phyloP scores from a whole-genome alignment of 2,797 vertebrate genomes.

The Zalophus californianus region DNA sequence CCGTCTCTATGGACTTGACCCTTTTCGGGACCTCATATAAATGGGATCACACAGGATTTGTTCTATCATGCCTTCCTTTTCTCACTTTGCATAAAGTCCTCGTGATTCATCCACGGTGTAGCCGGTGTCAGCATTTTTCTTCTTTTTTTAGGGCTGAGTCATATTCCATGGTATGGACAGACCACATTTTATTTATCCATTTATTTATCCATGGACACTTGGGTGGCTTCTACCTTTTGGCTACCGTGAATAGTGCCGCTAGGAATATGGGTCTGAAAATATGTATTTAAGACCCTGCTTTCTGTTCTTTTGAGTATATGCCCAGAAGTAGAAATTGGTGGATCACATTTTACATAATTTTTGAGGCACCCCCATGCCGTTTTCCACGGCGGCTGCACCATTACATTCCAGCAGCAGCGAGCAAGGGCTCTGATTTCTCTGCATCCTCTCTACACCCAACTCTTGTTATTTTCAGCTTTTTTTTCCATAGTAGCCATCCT shows the following conservation, averaged over 20 bases:
- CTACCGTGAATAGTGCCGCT: no score
- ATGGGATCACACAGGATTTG: rapidly evolving
- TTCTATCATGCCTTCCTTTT: no score
- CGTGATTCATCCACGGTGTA: rapidly evolving
- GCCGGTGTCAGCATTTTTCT: background rate
- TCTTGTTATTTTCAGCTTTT: background rate
- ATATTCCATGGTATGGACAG: rapidly evolving
- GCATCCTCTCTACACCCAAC: background rate
- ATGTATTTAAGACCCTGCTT: background rate
- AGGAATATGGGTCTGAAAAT: rapidly evolving
- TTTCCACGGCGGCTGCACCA: background rate
- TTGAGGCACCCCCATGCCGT: rapidly evolving
- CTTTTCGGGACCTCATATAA: rapidly evolving
- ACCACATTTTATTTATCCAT: rapidly evolving
- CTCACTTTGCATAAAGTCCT: background rate
- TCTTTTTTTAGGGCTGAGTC: background rate
- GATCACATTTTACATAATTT: background rate
- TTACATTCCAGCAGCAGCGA: rapidly evolving
- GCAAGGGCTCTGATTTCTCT: background rate
- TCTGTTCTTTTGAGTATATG: background rate
- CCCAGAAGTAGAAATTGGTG: background rate
- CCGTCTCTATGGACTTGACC: background rate
- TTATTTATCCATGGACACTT: rapidly evolving
- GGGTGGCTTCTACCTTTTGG: background rate
- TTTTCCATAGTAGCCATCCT: background rate